Conservation (phyloP, 2,888 invertebrate species). For the Psylliodes chrysocephalus region DNA sequence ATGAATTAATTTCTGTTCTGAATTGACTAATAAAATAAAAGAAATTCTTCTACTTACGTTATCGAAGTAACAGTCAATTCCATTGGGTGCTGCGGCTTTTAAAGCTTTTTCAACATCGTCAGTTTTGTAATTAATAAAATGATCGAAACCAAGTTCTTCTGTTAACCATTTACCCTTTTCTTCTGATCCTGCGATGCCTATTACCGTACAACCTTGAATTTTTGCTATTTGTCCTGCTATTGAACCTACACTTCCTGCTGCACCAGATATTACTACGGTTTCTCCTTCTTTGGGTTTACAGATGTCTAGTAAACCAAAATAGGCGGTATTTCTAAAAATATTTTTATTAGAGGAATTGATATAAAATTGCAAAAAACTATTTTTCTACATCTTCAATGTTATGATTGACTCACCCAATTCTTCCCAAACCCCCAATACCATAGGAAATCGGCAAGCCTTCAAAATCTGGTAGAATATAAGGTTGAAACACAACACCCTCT, state of each 20-base stretch:
- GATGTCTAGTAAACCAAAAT: slow-evolving; percentile 78
- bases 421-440: slow-evolving; percentile 73
- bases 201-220: slow-evolving; percentile 74
- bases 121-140: slow-evolving; percentile 78
- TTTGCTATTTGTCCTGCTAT: slow-evolving; percentile 84
- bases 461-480: slow-evolving; percentile 68
- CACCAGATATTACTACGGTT: slow-evolving; percentile 77
- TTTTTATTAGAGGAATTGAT: no score
- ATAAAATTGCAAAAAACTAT: no score
- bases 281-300: slow-evolving; percentile 78
- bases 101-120: slow-evolving; percentile 67
- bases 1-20: no score
- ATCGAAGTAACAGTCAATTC: slow-evolving; percentile 81
- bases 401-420: slow-evolving; percentile 71
- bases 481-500: slow-evolving; percentile 21
- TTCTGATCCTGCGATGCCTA: slow-evolving; percentile 77
- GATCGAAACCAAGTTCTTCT: slow-evolving; percentile 74
- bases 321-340: slow-evolving; percentile 72
- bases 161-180: slow-evolving; percentile 75
- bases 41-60: no score
- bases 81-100: slow-evolving; percentile 72
- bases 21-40: no score
- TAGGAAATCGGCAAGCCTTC: slow-evolving; percentile 70
- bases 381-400: no score
- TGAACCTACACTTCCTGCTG: slow-evolving; percentile 83